Conservation (phyloP, 23 tunicate species). For the Diplosoma virens region DNA sequence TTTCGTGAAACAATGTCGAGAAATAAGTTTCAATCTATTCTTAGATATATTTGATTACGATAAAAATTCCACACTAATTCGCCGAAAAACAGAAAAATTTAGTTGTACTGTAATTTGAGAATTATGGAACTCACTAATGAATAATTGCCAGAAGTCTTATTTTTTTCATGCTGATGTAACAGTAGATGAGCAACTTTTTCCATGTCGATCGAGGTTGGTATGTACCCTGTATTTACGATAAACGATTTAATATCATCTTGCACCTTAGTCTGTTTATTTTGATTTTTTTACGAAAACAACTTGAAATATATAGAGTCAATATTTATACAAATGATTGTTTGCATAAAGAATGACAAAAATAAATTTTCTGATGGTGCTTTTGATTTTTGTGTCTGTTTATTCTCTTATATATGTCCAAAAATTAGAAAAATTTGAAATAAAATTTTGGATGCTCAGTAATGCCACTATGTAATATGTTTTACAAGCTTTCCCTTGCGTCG, state of each 20-base stretch:
- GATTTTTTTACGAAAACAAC: neutral
- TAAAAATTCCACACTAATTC: no score
- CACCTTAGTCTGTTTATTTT: neutral
- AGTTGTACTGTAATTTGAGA: neutral
- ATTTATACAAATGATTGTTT: neutral
- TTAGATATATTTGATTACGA: neutral
- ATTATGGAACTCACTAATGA: no score
- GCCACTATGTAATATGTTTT: neutral
- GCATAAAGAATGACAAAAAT: no score
- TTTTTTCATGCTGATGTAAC: no score
- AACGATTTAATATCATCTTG: neutral
- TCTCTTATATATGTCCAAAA: neutral
- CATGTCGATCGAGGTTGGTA: slow-evolving; percentile 6
- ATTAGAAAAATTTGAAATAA: neutral
- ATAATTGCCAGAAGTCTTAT: no score
- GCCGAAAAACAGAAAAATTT: neutral
- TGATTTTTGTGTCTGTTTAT: no score
- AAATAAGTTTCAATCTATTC: slow-evolving; percentile 3
- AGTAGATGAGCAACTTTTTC: slow-evolving; percentile 9
- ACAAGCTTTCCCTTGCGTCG: neutral
- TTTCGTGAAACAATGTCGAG: slow-evolving; percentile 1
- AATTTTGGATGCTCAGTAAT: slow-evolving; percentile 3
- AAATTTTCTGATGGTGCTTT: no score
- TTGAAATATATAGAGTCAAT: neutral
- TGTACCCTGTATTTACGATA: neutral